Percentiles rank a stretch among this genome's conserved stretches.
phyloP scores from a whole-genome alignment of 2,113 vertebrate species.

The Synodontis membranacea region DNA sequence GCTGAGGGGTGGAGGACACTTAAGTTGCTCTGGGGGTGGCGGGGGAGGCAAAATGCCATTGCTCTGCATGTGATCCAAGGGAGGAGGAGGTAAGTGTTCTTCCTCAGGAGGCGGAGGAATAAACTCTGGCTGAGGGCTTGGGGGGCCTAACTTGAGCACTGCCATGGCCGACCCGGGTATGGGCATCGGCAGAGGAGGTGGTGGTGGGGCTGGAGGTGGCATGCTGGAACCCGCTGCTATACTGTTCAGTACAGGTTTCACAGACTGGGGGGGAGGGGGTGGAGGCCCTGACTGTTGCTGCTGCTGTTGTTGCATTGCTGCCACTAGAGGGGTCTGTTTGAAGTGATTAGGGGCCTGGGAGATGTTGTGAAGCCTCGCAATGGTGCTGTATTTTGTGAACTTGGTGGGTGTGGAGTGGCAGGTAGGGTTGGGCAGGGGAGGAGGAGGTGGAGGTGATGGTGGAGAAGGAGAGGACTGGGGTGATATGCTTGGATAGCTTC shows the following conservation, averaged over 20 bases:
- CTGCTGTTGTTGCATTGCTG: constrained; percentile 47
- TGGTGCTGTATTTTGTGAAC: constrained; percentile 87
- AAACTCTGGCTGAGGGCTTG: constrained; percentile 70
- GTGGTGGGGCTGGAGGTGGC: constrained; percentile 72
- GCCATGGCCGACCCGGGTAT: constrained; percentile 81
- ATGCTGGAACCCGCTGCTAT: constrained; percentile 68
- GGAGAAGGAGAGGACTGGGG: constrained; percentile 78
- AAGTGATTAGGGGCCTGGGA: constrained; percentile 70
- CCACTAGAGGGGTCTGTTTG: constrained; percentile 58
- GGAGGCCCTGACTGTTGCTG: constrained; percentile 34
- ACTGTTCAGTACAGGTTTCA: constrained; percentile 71
- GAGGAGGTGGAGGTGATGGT: constrained; percentile 66
- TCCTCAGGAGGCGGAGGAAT: constrained; percentile 69
- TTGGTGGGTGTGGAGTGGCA: constrained; percentile 68
- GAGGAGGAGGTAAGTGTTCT: constrained; percentile 50
- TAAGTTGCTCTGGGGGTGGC: constrained; percentile 51
- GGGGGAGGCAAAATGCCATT: constrained; percentile 63
- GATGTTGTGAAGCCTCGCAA: constrained; percentile 80
- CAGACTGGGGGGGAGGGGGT: constrained; percentile 43
- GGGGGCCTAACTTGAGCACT: constrained; percentile 73
- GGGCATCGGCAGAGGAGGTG: constrained; percentile 65
- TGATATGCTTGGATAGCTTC: constrained; percentile 71
- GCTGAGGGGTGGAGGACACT: constrained; percentile 57
- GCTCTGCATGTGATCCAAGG: constrained; percentile 54
- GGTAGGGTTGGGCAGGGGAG: constrained; percentile 54